Conservation (phyloP, 2,797 vertebrate genomes). For the Melopsittacus undulatus region DNA sequence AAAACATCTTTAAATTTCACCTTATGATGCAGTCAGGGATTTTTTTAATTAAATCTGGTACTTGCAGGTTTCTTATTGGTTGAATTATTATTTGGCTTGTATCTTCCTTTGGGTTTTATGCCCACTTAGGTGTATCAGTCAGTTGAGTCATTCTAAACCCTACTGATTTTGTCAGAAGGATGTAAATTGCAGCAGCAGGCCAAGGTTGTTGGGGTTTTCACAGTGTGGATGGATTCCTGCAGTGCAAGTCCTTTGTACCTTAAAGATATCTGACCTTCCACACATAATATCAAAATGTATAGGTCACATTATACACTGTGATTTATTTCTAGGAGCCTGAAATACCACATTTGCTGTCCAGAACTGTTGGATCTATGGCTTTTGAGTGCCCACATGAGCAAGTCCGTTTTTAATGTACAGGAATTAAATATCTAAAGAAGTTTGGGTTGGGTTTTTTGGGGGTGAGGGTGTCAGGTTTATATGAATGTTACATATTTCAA, state of each 20-base stretch:
- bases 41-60: neutral
- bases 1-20: neutral
- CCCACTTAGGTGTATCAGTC: neutral
- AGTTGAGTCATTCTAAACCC: neutral
- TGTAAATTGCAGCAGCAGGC: neutral
- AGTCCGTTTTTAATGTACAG: neutral
- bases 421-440: neutral
- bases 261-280: neutral
- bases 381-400: neutral
- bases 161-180: neutral
- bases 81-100: neutral
- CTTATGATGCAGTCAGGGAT: neutral
- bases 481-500: slow-evolving; percentile 9
- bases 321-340: neutral
- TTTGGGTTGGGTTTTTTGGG: neutral
- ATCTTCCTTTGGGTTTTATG: neutral
- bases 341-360: neutral
- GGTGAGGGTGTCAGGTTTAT: neutral
- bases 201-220: neutral
- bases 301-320: neutral
- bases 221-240: neutral
- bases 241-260: neutral
- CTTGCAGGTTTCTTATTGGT: neutral
- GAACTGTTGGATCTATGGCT: neutral
- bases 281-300: neutral